Conservation (phyloP, 2,113 vertebrate genomes). For the Natator depressus region DNA sequence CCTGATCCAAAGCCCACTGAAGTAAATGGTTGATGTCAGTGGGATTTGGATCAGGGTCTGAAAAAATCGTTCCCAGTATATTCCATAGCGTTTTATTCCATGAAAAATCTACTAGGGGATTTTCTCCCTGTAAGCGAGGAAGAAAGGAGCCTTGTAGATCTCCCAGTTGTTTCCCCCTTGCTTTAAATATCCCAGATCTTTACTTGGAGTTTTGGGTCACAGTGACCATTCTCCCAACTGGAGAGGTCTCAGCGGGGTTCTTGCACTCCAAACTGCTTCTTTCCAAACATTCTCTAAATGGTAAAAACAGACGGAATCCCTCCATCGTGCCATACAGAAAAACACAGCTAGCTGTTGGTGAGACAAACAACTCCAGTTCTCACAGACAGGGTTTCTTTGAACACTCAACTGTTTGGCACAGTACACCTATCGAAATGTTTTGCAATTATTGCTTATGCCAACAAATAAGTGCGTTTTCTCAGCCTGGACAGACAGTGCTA, state of each 20-base stretch:
- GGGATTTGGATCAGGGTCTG: background rate
- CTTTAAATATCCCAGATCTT: background rate
- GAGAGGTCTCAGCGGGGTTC: background rate
- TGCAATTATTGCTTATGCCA: background rate
- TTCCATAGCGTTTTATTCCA: background rate
- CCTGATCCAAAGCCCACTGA: background rate
- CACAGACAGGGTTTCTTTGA: background rate
- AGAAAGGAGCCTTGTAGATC: background rate
- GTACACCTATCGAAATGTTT: background rate
- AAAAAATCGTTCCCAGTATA: background rate
- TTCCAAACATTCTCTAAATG: background rate
- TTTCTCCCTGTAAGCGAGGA: background rate
- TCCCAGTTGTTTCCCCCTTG: background rate
- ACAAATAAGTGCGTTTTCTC: accelerated
- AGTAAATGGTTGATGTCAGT: background rate
- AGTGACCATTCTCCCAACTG: background rate
- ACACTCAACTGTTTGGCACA: background rate
- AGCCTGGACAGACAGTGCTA: background rate
- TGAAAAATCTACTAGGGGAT: accelerated
- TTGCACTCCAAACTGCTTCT: background rate
- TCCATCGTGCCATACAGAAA: background rate
- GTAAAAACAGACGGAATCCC: background rate
- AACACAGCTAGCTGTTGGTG: background rate
- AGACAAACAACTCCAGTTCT: background rate
- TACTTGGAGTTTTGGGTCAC: background rate